These are phyloP conservation scores for Dicrurus megarhynchus DNA, from an alignment of 2,113 vertebrate genomes.

Conservation along the genomic window DNA sequence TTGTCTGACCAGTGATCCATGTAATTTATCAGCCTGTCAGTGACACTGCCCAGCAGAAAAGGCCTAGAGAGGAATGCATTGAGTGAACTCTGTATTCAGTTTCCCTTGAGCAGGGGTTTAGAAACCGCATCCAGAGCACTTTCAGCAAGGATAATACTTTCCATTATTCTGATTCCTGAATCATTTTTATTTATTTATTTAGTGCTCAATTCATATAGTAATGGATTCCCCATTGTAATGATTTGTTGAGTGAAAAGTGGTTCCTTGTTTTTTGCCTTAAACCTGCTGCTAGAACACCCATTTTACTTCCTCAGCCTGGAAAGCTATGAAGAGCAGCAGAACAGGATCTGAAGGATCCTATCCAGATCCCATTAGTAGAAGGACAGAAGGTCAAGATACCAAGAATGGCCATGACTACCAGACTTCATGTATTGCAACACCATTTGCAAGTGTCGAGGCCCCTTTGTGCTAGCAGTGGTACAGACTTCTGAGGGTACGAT, in stretches of 20 bases:
- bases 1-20: background rate
- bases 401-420: background rate
- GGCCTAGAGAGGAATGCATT: background rate
- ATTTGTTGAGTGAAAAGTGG: background rate
- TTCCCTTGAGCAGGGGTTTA: background rate
- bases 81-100: background rate
- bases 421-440: background rate
- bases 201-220: background rate
- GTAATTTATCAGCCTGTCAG: background rate
- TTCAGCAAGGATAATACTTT: background rate
- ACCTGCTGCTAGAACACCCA: background rate
- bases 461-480: background rate
- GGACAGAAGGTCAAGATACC: background rate
- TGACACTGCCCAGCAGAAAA: background rate
- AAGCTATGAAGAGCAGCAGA: background rate
- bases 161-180: background rate
- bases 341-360: background rate
- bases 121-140: background rate
- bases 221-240: background rate
- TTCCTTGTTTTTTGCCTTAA: background rate
- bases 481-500: background rate
- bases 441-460: background rate
- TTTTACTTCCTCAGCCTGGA: background rate
- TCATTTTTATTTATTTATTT: background rate
- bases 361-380: background rate